Base-by-base conservation (phyloP, 2,797 vertebrate species). In the Danio kyathit region DNA sequence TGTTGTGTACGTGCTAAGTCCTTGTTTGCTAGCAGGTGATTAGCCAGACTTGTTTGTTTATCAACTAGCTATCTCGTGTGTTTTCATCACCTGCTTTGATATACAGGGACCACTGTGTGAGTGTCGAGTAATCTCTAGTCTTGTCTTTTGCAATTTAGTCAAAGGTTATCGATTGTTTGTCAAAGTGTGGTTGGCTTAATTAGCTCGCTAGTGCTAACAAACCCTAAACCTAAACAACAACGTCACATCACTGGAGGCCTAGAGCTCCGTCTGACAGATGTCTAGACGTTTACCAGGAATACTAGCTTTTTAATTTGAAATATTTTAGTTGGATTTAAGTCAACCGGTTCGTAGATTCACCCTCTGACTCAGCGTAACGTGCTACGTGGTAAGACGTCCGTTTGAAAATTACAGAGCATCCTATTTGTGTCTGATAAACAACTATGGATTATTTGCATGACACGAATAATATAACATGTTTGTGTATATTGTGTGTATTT, bases 11-110 rank as follows among this genome's bases (percentile, higher is more conserved):
- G 67, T 80, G 79, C 69, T 57, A 73, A 74, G 60, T 73, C 48
- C 70, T 38, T 74, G 69, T 73, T 80, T 74, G 79, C 79, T 80
- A 80, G 70, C 60, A 66, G 70, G n/a, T 80, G 79, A 80, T 80
- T 80, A 80, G 79, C 70, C 16, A 46, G 60, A 49, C 60, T 74
- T 74, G 79, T 80, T 74, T 80, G 59, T 64, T 75, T 75, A 64
- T 59, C 49, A 46, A 10, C 60, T 52, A 64, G 78, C 59, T 65
- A 80, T 73, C 60, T 73, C 40, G 0, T 64, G 49, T 57, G 41
- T 65, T 44, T 73, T 80, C 43, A 74, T 74, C 79, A 6, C 0
- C 1, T 48, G 5, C 2, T 48, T 66, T 74, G 10, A 64, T 54
- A 54, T n/a, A 43, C 44, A 10, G 14, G 6, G 14, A 49, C 11